Conservation (phyloP, 2,888 invertebrate genomes). For the Drosophila eohydei region DNA sequence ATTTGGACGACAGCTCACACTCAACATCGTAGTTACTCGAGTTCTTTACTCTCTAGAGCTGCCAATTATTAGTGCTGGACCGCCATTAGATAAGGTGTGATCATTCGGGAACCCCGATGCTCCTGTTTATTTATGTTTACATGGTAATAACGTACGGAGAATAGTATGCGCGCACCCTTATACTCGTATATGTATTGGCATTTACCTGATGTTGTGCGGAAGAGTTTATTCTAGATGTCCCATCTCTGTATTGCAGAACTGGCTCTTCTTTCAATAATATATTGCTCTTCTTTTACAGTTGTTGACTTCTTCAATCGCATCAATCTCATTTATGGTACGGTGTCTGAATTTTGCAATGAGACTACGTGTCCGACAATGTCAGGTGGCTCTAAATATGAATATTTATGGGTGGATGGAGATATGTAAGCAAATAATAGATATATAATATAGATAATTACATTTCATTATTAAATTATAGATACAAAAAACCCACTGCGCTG, state of each 20-base stretch:
- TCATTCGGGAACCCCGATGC: not conserved
- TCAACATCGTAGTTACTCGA: not conserved
- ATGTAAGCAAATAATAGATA: conserved; percentile 83
- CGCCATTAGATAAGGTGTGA: not conserved
- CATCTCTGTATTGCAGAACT: not conserved
- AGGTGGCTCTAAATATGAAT: conserved; percentile 95
- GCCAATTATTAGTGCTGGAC: not conserved
- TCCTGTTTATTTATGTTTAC: not conserved
- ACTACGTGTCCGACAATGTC: conserved; percentile 95
- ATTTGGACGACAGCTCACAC: not conserved
- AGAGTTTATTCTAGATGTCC: not conserved
- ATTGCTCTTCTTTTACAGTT: conserved; percentile 86
- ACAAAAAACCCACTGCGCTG: conserved; percentile 91
- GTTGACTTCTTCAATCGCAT: conserved; percentile 98
- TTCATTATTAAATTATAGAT: conserved; percentile 78
- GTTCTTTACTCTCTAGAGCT: not conserved
- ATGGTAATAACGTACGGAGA: not conserved
- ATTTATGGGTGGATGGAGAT: conserved; percentile 95
- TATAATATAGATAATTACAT: not conserved
- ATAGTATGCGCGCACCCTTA: too few relatives aligned
- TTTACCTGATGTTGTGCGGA: not conserved
- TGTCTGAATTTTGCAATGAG: conserved; percentile 93
- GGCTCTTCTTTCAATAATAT: not conserved
- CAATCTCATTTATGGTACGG: conserved; percentile 95
- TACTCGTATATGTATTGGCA: not conserved